These are phyloP conservation scores for Crotalus viridis DNA, from an alignment of 2,113 vertebrate genomes.

Conservation along the genomic window DNA sequence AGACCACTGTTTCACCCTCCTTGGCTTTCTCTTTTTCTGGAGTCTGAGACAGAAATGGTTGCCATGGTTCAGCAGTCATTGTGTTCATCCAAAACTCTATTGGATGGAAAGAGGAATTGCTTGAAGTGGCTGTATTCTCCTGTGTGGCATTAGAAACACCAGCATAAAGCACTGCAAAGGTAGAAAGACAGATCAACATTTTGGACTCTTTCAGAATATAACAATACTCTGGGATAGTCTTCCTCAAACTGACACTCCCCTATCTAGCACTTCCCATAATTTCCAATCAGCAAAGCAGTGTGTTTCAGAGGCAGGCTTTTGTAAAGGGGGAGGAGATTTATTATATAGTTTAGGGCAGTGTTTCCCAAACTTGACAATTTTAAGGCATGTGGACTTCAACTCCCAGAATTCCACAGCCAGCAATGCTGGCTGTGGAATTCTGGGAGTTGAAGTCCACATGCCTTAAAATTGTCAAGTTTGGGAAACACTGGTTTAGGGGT, in stretches of 20 bases:
- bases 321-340: neutral
- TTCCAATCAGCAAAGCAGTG: neutral
- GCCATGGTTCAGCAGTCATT: constrained; percentile 29
- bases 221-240: neutral
- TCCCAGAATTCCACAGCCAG: too few relatives aligned
- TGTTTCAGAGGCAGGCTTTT: neutral
- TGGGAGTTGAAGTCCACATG: too few relatives aligned
- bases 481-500: neutral
- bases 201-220: neutral
- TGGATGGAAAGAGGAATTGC: neutral
- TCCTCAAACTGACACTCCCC: neutral
- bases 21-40: constrained; percentile 66
- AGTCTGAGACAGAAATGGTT: constrained; percentile 55
- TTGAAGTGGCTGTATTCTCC: neutral
- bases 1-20: constrained; percentile 65
- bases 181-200: constrained; percentile 33
- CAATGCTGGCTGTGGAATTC: too few relatives aligned
- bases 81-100: neutral
- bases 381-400: too few relatives aligned
- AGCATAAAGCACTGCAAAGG: constrained; percentile 37
- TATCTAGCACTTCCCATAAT: neutral
- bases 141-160: constrained; percentile 3
- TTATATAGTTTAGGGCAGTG: neutral
- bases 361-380: too few relatives aligned
- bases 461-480: too few relatives aligned